These are phyloP conservation scores for Thrips palmi DNA, from an alignment of 1,140 invertebrate genomes.

Conservation along the genomic window DNA sequence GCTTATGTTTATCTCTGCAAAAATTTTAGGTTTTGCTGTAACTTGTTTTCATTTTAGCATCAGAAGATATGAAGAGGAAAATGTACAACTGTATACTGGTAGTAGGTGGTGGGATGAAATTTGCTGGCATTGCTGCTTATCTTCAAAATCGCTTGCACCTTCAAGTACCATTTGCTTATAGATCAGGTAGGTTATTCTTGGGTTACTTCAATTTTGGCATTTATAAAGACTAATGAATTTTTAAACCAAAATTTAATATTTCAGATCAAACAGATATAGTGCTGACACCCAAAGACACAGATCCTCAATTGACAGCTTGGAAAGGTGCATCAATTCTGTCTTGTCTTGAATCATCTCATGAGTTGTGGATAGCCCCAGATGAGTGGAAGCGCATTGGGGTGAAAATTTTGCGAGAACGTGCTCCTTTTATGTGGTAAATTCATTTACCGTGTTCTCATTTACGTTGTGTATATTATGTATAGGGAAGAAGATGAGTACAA, in stretches of 20 bases:
- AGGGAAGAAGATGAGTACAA: too few relatives aligned
- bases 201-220: not conserved
- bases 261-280: constrained; percentile 64
- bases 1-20: constrained; percentile 1
- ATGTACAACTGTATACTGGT: constrained; percentile 89
- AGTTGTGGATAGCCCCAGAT: constrained; percentile 71
- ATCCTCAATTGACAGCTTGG: constrained; percentile 75
- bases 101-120: constrained; percentile 78
- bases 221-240: constrained; percentile 7
- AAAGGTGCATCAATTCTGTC: constrained; percentile 88
- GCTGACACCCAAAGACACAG: constrained; percentile 72
- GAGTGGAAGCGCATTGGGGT: constrained; percentile 80
- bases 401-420: constrained; percentile 68
- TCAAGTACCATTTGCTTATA: constrained; percentile 60
- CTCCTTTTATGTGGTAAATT: constrained; percentile 63
- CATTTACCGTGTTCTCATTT: too few relatives aligned
- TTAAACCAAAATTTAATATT: constrained; percentile 10
- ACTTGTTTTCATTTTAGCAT: constrained; percentile 24
- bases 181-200: constrained; percentile 35
- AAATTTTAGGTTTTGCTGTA: not conserved
- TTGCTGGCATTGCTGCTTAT: constrained; percentile 72
- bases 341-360: constrained; percentile 78
- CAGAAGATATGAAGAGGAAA: constrained; percentile 78
- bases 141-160: constrained; percentile 69
- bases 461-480: too few relatives aligned